phyloP scores from a whole-genome alignment of 2,797 vertebrate genomes.

The Tragopan temminckii region DNA sequence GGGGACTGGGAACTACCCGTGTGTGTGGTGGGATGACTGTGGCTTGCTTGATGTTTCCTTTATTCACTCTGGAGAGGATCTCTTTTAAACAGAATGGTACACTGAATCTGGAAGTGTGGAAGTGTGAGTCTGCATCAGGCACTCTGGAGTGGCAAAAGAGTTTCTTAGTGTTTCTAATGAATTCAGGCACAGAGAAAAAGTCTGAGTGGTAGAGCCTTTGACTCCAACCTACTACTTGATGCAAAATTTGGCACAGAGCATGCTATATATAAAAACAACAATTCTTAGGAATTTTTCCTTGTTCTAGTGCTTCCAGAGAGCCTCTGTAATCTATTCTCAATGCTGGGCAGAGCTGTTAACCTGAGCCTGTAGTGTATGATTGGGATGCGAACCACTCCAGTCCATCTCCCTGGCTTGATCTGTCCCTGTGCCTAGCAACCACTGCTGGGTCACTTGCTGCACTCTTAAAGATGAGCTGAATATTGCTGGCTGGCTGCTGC shows the following conservation, averaged over 20 bases:
- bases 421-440: conserved; percentile 55
- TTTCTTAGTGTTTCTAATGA: conserved; percentile 12
- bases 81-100: not conserved
- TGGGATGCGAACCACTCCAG: not conserved
- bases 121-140: conserved; percentile 3
- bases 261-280: not conserved
- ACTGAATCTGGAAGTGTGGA: not conserved
- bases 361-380: not conserved
- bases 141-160: not conserved
- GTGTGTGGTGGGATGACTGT: not conserved
- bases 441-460: conserved; percentile 29
- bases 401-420: conserved; percentile 8
- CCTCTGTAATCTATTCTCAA: not conserved
- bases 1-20: conserved; percentile 2
- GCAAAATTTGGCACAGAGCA: not conserved
- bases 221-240: not conserved
- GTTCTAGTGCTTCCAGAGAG: not conserved
- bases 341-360: not conserved
- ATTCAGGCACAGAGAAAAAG: not conserved
- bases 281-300: not conserved
- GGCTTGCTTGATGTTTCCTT: not conserved
- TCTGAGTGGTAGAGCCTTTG: conserved; percentile 10
- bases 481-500: conserved; percentile 38
- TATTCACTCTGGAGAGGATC: not conserved
- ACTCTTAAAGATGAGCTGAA: conserved; percentile 12